phyloP scores from a whole-genome alignment of 2,888 invertebrate genomes.

The Athripsodes cinereus region DNA sequence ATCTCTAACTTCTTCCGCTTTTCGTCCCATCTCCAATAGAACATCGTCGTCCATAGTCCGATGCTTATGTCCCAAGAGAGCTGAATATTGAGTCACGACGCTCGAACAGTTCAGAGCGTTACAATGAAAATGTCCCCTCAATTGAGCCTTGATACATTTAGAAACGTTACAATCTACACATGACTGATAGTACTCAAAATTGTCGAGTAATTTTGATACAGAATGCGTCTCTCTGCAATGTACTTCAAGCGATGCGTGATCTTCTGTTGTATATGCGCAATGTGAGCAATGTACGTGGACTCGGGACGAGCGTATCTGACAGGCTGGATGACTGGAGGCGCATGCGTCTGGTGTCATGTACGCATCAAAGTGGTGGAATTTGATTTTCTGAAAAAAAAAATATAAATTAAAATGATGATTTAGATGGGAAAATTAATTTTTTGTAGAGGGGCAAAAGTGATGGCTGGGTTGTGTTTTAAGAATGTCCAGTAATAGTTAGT shows the following conservation, averaged over 20 bases:
- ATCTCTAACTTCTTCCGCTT: slow-evolving; percentile 48
- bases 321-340: slow-evolving; percentile 60
- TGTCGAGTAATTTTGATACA: slow-evolving; percentile 72
- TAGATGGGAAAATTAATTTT: background rate
- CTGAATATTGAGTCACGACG: slow-evolving; percentile 47
- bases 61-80: slow-evolving; percentile 47
- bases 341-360: slow-evolving; percentile 59
- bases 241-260: slow-evolving; percentile 68
- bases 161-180: slow-evolving; percentile 43
- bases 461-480: too few relatives aligned
- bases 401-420: slow-evolving; percentile 8
- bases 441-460: too few relatives aligned
- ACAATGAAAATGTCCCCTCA: slow-evolving; percentile 47
- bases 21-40: slow-evolving; percentile 42
- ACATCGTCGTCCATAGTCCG: slow-evolving; percentile 38
- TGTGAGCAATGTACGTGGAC: slow-evolving; percentile 85
- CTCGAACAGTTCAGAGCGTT: slow-evolving; percentile 46
- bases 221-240: slow-evolving; percentile 86
- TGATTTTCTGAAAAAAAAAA: slow-evolving; percentile 45
- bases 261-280: slow-evolving; percentile 76
- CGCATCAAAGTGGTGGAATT: slow-evolving; percentile 58
- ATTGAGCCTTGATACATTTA: slow-evolving; percentile 41
- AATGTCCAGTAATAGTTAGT: too few relatives aligned
- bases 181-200: slow-evolving; percentile 73
- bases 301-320: slow-evolving; percentile 59